Evolutionary conservation across 2,888 invertebrate species (phyloP), one percentile per base, ranked within the genome.

Genomic region (Lasioglossum lativentre): DNA sequence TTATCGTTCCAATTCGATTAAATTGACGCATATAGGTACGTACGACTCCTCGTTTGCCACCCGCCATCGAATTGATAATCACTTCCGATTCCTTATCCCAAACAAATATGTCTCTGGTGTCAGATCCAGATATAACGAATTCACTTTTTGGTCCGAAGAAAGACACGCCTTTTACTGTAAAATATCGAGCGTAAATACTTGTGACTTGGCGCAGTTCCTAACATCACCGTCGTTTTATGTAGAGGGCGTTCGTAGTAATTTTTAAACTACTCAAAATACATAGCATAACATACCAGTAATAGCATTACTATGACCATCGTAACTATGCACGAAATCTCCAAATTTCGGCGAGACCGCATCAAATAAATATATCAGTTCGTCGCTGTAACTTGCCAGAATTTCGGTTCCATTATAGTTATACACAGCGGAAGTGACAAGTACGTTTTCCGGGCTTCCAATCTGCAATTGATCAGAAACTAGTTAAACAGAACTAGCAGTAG

Each of bases 131-230:
- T 16, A 99, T 97, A 3, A 99, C 96, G 94, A 97, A 99, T 95
- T 99, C 98, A 89, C 98, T 98, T 90, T 97, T 96, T 0, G 98
- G 98, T 0, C 99, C 99, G 95, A 98, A 99, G 96, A 98, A 99
- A 92, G 98, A 97, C 0, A 99, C 98, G 0, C 98, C 98, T 95
- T 99, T 99, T 84, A 99, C 97, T 96, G 93, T 34, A 95, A 95
- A 83, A 23, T 10, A 52, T 23, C 6, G 6, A 52, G 47, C 16
- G 6, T 40, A 42, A 42, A 42, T 52, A 52, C 52, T 8, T 5
- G 6, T 5, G 16, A 52, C 52, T n/a, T 2, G 8, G 23, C 52
- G 23, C 8, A 59, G 59, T 59, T 59, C 12, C 27, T 5, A 59
- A 27, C 27, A 59, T 59, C 27, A 27, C 59, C 59, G 59, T 59